Conservation (phyloP, 2,888 invertebrate species). For the Cotesia congregata region DNA sequence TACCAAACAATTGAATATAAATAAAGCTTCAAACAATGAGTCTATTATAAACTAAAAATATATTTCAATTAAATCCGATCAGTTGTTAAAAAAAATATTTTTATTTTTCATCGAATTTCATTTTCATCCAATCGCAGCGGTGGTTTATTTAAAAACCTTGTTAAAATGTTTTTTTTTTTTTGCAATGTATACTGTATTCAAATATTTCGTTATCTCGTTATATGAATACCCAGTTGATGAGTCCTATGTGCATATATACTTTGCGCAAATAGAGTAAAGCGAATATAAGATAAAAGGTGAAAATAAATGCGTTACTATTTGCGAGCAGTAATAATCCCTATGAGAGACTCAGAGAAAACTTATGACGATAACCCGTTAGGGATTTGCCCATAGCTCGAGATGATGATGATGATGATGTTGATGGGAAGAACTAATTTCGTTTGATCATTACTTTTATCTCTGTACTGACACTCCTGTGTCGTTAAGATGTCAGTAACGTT, state of each 20-base stretch:
- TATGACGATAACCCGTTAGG: constrained; percentile 27
- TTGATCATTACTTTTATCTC: constrained; percentile 36
- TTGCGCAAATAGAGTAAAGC: background rate
- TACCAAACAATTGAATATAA: background rate
- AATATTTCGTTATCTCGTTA: background rate
- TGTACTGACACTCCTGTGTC: constrained; percentile 39
- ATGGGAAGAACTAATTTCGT: constrained; percentile 44
- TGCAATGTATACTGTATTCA: background rate
- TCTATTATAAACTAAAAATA: background rate
- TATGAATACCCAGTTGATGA: background rate
- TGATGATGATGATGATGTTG: background rate
- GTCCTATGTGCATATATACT: background rate
- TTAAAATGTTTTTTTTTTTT: background rate
- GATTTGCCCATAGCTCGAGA: constrained; percentile 22
- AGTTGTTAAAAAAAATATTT: background rate
- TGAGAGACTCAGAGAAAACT: constrained; percentile 19
- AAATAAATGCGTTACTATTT: background rate
- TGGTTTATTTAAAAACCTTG: background rate
- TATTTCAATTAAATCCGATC: background rate
- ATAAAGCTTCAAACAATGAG: background rate
- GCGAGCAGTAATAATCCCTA: constrained; percentile 8
- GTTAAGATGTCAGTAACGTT: constrained; percentile 43
- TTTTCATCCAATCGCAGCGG: background rate
- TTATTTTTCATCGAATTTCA: no score
- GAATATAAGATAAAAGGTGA: constrained; percentile 11